Base-by-base conservation (phyloP, 1,140 invertebrate genomes). In the Leucophenga varia region DNA sequence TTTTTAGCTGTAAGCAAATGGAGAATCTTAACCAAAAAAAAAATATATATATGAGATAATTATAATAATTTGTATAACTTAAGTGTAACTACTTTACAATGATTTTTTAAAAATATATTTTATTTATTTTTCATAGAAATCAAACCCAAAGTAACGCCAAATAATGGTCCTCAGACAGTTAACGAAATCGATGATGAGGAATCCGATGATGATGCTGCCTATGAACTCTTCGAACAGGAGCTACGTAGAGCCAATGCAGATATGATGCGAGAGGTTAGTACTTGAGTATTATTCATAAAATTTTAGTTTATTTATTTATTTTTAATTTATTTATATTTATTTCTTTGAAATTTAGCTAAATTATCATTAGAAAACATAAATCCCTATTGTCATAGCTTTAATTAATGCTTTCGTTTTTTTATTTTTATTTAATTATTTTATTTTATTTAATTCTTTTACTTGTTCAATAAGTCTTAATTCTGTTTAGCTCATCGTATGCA, bases 181-280 rank as follows among this genome's bases (percentile, higher is more conserved):
- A 7, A 43, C 13, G 36, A 49, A 9, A 13, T 10, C 8, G 20
- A 35, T n/a, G 36, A 43, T 30, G 30, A 22, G 10, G 61, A 69
- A 32, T 55, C 49, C 14, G 51, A 61, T 45, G 42, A 59, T 17
- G 22, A 5, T 25, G 22, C 22, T 25, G 22, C 22, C 5, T 25
- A 6, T 10, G 22, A 65, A 43, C 49, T 59, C 6, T 67, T 72
- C 37, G 73, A 76, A 50, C 53, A 74, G 37, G 70, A 77, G 47
- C 43, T 75, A 37, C 58, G 64, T 39, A 54, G 55, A 38, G 72
- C 72, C 36, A 71, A 75, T 47, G 58, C 64, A 36, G 67, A 73
- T 54, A 64, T 74, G 59, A 67, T 74, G 45, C 51, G 65, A 51
- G 70, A 75, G 68, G 72, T 75, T 41, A 57, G 63, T 50, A 20